These are phyloP conservation scores for Craniophora ligustri DNA, from an alignment of 2,888 invertebrate genomes.

Conservation along the genomic window DNA sequence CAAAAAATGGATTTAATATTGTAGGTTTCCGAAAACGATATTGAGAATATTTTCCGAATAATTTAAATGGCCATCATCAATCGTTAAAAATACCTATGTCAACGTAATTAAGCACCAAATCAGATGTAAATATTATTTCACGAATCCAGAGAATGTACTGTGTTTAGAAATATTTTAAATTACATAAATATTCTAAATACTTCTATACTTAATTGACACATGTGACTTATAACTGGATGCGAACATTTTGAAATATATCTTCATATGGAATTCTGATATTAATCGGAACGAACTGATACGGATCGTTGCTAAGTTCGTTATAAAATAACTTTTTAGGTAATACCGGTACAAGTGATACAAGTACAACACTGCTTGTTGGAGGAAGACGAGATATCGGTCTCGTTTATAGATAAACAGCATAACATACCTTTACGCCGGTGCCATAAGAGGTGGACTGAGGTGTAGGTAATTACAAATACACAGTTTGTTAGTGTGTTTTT, in stretches of 20 bases:
- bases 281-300: slow-evolving; percentile 41
- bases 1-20: no score
- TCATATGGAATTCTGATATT: slow-evolving; percentile 43
- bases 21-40: no score
- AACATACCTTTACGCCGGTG: no score
- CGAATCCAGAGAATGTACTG: slow-evolving; percentile 16
- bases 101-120: slow-evolving; percentile 9
- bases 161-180: slow-evolving; percentile 33
- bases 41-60: no score
- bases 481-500: no score
- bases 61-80: slow-evolving; percentile 2
- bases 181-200: slow-evolving; percentile 35
- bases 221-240: slow-evolving; percentile 19
- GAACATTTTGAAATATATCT: slow-evolving; percentile 33
- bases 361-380: slow-evolving; percentile 5
- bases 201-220: slow-evolving; percentile 36
- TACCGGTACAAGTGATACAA: slow-evolving; percentile 21
- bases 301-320: slow-evolving; percentile 35
- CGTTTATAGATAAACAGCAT: slow-evolving; percentile 10
- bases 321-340: slow-evolving; percentile 42
- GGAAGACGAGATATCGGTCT: slow-evolving; percentile 32
- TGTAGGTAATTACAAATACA: no score
- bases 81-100: neutral
- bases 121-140: slow-evolving; percentile 1
- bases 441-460: no score